phyloP scores from a whole-genome alignment of 2,113 vertebrate genomes.

The Uropsilus gracilis region DNA sequence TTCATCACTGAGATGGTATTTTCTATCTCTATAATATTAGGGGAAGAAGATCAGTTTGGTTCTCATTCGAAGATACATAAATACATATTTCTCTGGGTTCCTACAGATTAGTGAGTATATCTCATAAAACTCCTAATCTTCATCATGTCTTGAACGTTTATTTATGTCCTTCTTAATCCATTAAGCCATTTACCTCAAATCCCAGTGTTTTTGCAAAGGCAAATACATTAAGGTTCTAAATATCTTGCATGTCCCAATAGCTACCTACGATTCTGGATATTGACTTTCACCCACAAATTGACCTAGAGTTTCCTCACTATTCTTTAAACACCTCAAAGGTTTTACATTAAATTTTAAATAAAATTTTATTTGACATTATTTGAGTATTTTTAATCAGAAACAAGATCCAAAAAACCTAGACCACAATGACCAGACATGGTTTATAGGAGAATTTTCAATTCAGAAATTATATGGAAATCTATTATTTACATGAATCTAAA shows the following conservation, averaged over 20 bases:
- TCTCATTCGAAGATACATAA: not conserved
- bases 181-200: not conserved
- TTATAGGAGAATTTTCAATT: not conserved
- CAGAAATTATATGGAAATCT: not conserved
- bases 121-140: not conserved
- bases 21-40: not conserved
- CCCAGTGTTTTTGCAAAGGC: not conserved
- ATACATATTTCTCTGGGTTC: not conserved
- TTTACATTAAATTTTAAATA: conserved; percentile 31
- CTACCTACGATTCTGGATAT: not conserved
- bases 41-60: not conserved
- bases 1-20: not conserved
- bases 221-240: not conserved
- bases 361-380: not conserved
- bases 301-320: not conserved
- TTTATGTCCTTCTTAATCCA: not conserved
- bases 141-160: not conserved
- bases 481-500: not conserved
- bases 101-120: not conserved
- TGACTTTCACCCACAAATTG: not conserved
- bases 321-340: not conserved
- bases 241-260: not conserved
- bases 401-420: not conserved
- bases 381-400: not conserved
- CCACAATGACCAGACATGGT: not conserved